Conservation (phyloP, 2,888 invertebrate species). For the Sarcophaga rosellei region DNA sequence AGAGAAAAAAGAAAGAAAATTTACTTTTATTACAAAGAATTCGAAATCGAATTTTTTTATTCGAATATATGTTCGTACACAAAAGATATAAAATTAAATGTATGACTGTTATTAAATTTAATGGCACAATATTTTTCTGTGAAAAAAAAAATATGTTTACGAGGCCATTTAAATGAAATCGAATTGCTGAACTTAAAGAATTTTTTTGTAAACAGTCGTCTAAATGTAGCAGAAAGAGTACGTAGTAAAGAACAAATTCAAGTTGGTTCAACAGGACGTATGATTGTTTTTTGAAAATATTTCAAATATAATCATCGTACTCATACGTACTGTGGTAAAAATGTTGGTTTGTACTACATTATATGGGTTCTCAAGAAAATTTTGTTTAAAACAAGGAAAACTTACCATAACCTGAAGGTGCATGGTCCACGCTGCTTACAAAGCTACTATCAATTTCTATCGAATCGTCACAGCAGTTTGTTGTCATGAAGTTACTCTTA, state of each 20-base stretch:
- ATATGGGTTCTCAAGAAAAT: no score
- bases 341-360: neutral
- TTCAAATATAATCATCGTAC: neutral
- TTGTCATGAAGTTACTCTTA: no score
- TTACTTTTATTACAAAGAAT: neutral
- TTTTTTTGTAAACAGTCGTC: neutral
- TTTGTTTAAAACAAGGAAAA: no score
- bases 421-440: no score
- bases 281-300: neutral
- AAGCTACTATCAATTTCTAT: no score
- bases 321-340: neutral
- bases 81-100: neutral
- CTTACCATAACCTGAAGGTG: no score
- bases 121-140: neutral
- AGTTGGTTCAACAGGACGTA: neutral
- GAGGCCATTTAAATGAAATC: neutral
- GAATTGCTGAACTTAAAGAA: neutral
- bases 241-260: neutral
- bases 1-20: neutral
- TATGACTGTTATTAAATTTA: neutral
- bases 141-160: neutral
- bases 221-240: neutral
- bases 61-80: neutral
- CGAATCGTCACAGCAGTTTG: no score
- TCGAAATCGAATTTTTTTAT: conserved; percentile 8